A percentile compares a stretch with the other conserved stretches of the same genome.
Evolutionary conservation across 2,797 vertebrate species (phyloP).

Genomic region (Gadopsis marmoratus): DNA sequence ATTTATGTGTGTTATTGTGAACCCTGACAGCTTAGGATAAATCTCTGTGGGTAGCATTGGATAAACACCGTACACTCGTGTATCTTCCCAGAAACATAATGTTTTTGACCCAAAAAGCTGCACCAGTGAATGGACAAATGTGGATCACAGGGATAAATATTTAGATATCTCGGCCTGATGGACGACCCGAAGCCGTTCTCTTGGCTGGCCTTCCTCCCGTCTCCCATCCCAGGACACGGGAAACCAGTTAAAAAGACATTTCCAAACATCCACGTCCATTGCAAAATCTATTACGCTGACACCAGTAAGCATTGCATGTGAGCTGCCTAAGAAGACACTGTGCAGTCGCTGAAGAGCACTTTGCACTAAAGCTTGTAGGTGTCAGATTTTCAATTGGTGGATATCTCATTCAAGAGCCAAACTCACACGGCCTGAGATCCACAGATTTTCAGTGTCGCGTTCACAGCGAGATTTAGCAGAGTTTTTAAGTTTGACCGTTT

Average conservation of each 20-base stretch:
- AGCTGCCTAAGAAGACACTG: slow-evolving; percentile 60
- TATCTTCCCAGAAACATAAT: slow-evolving; percentile 79
- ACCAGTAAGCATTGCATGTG: slow-evolving; percentile 46
- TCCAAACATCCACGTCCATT: slow-evolving; percentile 69
- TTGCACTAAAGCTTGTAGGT: slow-evolving; percentile 59
- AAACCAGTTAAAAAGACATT: slow-evolving; percentile 71
- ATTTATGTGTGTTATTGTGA: slow-evolving; percentile 78
- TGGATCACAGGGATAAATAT: slow-evolving; percentile 80
- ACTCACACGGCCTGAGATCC: slow-evolving; percentile 53
- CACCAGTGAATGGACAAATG: slow-evolving; percentile 71
- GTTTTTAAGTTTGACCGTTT: neutral
- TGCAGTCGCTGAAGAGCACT: slow-evolving; percentile 60
- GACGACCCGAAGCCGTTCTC: slow-evolving; percentile 60
- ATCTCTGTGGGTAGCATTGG: slow-evolving; percentile 65
- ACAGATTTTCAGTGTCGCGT: neutral
- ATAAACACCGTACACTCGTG: slow-evolving; percentile 63
- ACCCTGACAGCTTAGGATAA: slow-evolving; percentile 71
- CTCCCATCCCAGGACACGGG: slow-evolving; percentile 67
- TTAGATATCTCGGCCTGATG: slow-evolving; percentile 80
- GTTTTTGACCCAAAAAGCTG: slow-evolving; percentile 77
- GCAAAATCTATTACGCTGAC: slow-evolving; percentile 61
- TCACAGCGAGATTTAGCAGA: slow-evolving; percentile 8
- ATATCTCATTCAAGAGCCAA: slow-evolving; percentile 59
- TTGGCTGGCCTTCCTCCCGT: slow-evolving; percentile 52
- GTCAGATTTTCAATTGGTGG: slow-evolving; percentile 66